phyloP scores from a whole-genome alignment of 53 echinoderm and acorn worm species.

The Stichopus horrens region DNA sequence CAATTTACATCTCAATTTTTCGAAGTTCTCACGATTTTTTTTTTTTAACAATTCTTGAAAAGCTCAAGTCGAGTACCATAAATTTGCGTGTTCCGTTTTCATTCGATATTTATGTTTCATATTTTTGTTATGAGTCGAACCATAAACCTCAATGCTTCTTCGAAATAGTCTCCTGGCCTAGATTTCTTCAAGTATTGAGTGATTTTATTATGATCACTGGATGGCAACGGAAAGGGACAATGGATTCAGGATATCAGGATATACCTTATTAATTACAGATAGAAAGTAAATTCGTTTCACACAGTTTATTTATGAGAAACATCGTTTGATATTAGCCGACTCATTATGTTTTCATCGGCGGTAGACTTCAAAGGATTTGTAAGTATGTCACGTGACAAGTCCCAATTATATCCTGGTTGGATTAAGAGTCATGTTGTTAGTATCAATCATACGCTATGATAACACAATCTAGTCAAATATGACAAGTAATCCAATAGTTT shows the following conservation, averaged over 20 bases:
- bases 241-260: not conserved
- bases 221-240: not conserved
- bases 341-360: slow-evolving; percentile 30
- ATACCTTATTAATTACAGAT: not conserved
- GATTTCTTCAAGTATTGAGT: not conserved
- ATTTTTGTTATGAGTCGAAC: not conserved
- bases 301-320: not conserved
- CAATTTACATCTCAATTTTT: not conserved
- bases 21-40: not conserved
- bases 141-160: not conserved
- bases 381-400: slow-evolving; percentile 12
- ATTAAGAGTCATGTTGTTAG: not conserved
- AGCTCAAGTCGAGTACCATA: not conserved
- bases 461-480: too few species aligned
- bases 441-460: not conserved
- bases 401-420: not conserved
- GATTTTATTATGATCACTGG: not conserved
- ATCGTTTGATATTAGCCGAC: slow-evolving; percentile 37
- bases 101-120: not conserved
- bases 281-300: not conserved
- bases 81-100: not conserved
- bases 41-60: not conserved
- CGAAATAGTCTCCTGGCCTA: not conserved
- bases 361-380: slow-evolving; percentile 23
- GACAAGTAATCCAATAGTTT: too few species aligned